phyloP scores from a whole-genome alignment of 2,888 invertebrate species.

The Dendrolimus houi region DNA sequence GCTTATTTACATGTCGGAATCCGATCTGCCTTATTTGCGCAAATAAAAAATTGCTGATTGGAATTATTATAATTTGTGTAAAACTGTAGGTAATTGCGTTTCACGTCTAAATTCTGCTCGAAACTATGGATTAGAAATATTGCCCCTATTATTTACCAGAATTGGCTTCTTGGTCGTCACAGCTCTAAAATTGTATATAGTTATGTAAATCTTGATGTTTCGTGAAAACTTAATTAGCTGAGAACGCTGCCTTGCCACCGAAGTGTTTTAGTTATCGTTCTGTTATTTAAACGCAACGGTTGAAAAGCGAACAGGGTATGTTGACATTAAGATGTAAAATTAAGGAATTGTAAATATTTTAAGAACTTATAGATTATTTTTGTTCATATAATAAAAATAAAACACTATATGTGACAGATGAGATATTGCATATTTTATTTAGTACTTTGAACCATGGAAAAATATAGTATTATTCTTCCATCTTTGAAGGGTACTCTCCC shows the following conservation, averaged over 20 bases:
- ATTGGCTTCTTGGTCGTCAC: conserved; percentile 8
- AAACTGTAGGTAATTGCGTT: too few relatives aligned
- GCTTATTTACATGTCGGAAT: too few relatives aligned
- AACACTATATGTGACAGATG: conserved; percentile 56
- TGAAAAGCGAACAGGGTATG: conserved; percentile 75
- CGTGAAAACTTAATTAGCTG: conserved; percentile 13
- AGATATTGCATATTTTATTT: conserved; percentile 31
- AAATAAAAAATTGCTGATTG: too few relatives aligned
- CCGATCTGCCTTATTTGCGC: too few relatives aligned
- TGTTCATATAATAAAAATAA: conserved; percentile 68
- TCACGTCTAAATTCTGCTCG: too few relatives aligned
- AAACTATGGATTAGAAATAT: too few relatives aligned
- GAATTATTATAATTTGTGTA: too few relatives aligned
- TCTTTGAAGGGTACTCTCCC: too few relatives aligned
- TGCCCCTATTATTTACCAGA: too few relatives aligned
- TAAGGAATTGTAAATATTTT: conserved; percentile 73
- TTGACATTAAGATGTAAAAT: conserved; percentile 57
- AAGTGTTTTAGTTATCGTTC: conserved; percentile 28
- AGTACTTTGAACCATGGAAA: too few relatives aligned
- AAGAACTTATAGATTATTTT: conserved; percentile 67
- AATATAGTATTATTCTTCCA: too few relatives aligned
- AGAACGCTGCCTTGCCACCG: conserved; percentile 44
- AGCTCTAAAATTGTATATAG: conserved; percentile 13
- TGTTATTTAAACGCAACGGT: conserved; percentile 54
- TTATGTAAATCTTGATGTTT: conserved; percentile 12